Evolutionary conservation across 1,140 invertebrate genomes (phyloP).

Genomic region (Ericerus pela): DNA sequence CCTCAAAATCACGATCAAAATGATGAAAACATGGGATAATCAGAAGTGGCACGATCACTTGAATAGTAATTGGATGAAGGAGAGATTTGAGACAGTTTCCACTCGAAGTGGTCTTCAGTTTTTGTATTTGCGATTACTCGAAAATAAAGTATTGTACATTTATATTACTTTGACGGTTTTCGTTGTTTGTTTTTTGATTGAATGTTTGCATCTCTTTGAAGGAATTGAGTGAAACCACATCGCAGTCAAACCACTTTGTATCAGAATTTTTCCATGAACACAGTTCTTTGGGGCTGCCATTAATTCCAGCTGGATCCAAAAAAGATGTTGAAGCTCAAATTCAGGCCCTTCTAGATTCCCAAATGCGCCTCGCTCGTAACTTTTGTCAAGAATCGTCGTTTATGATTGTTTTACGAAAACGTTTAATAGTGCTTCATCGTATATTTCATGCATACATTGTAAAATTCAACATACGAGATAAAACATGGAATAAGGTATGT

Average conservation of each 20-base stretch:
- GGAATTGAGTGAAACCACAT: background rate
- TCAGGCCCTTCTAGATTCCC: constrained; percentile 33
- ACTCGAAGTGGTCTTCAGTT: constrained; percentile 36
- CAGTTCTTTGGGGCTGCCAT: background rate
- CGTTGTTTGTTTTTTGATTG: background rate
- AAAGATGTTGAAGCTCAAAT: background rate
- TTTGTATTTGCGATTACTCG: constrained; percentile 40
- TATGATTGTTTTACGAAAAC: constrained; percentile 37
- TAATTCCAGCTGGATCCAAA: background rate
- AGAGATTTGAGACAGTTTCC: constrained; percentile 40
- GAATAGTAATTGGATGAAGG: constrained; percentile 40
- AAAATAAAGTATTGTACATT: constrained; percentile 32
- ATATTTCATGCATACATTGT: constrained; percentile 41
- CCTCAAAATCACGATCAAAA: background rate
- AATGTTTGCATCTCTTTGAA: background rate
- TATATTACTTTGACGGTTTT: background rate
- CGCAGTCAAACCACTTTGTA: background rate
- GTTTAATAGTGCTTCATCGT: constrained; percentile 42
- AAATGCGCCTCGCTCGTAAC: constrained; percentile 38
- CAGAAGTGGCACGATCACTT: constrained; percentile 40
- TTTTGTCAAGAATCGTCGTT: constrained; percentile 41
- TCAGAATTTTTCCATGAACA: constrained; percentile 6
- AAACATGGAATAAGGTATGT: constrained; percentile 4
- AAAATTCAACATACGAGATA: constrained; percentile 34
- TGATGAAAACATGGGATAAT: constrained; percentile 15